These are phyloP conservation scores for Clostera curtula DNA, from an alignment of 2,888 invertebrate species.

Conservation along the genomic window DNA sequence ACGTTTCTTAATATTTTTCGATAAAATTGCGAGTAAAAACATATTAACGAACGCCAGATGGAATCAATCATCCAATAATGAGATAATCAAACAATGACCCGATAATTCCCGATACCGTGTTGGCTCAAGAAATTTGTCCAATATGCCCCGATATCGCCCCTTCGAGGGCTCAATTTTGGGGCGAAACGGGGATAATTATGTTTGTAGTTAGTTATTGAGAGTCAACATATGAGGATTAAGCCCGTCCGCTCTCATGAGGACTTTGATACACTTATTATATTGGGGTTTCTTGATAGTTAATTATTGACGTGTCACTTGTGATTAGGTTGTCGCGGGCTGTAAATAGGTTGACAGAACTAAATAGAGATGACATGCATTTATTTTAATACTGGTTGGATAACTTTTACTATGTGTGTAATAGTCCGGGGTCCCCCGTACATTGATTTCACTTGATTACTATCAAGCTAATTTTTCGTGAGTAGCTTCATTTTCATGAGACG, in stretches of 20 bases:
- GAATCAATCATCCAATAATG: slow-evolving; percentile 69
- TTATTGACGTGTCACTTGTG: slow-evolving; percentile 15
- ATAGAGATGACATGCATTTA: too few species aligned
- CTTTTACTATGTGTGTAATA: too few species aligned
- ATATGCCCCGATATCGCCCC: slow-evolving; percentile 61
- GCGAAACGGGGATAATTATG: slow-evolving; percentile 72
- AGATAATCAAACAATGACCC: slow-evolving; percentile 70
- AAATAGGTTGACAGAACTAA: background rate
- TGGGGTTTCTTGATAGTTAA: slow-evolving; percentile 13
- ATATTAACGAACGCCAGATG: slow-evolving; percentile 47
- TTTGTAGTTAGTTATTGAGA: slow-evolving; percentile 72
- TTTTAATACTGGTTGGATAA: too few species aligned
- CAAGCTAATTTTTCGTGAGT: too few species aligned
- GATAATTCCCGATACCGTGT: slow-evolving; percentile 58
- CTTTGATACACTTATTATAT: slow-evolving; percentile 1
- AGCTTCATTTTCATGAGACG: too few species aligned
- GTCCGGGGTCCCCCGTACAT: too few species aligned
- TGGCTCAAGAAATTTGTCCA: slow-evolving; percentile 70
- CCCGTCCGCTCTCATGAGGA: slow-evolving; percentile 11
- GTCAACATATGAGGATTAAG: slow-evolving; percentile 61
- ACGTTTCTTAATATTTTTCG: too few species aligned
- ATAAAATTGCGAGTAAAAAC: too few species aligned
- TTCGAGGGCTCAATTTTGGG: slow-evolving; percentile 64
- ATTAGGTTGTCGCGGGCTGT: slow-evolving; percentile 5
- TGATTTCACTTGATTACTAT: too few species aligned